These are phyloP conservation scores for Oceanodroma tethys DNA, from an alignment of 2,113 vertebrate species.

Conservation along the genomic window DNA sequence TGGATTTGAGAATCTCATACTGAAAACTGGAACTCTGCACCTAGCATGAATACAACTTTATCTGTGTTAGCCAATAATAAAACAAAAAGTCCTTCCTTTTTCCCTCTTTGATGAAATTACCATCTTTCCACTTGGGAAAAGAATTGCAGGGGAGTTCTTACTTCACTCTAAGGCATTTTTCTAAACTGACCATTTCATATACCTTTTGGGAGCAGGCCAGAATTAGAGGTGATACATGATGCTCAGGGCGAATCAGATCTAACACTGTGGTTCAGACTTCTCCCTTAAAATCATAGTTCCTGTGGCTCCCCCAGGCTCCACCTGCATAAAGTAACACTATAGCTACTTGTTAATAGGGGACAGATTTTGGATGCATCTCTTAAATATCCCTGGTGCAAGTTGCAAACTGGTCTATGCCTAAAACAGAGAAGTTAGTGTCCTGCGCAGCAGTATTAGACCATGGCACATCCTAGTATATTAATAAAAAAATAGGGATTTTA, in stretches of 20 bases:
- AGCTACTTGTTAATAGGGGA: neutral
- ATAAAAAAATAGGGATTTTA: neutral
- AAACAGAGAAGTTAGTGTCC: neutral
- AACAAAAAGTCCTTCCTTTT: neutral
- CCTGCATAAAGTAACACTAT: neutral
- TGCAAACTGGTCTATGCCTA: neutral
- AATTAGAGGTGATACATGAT: neutral
- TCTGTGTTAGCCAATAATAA: neutral
- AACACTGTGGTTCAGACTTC: neutral
- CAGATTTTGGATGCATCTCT: neutral
- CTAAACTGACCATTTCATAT: neutral
- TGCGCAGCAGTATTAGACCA: neutral
- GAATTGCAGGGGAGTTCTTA: neutral
- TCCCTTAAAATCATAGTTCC: neutral
- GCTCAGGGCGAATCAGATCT: neutral
- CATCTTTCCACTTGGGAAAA: neutral
- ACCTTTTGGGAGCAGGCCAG: neutral
- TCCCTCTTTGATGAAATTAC: neutral
- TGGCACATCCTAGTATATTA: neutral
- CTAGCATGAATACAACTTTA: neutral
- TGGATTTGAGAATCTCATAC: neutral
- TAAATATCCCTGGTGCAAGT: neutral
- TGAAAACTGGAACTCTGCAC: neutral
- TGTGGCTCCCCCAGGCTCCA: neutral
- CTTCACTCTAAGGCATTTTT: neutral